Evolutionary conservation across 1,140 invertebrate genomes (phyloP), one percentile per base, ranked within the genome.

Genomic region (Copidosoma floridanum): DNA sequence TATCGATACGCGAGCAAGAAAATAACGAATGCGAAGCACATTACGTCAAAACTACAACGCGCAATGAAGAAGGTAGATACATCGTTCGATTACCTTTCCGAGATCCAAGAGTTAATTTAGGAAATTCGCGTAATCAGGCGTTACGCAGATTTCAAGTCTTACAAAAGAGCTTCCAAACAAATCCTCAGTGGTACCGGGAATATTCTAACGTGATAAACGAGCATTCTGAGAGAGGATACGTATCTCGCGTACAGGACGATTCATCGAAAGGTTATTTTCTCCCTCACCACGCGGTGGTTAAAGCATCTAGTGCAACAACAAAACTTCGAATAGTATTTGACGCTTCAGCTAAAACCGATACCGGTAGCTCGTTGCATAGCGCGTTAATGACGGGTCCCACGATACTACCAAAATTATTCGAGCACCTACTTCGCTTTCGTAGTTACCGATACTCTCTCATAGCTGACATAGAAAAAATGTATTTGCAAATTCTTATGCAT

Each of bases 251-350:
- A 35, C 6, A 6, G 12, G 12, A 35, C 32, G 32, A 35, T 6
- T 35, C 12, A 12, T 6, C 32, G 32, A 7, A 35, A 6, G 5
- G 62, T 44, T 6, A 55, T 57, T 80, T 77, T 67, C 18, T 46
- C 8, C 43, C 43, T 24, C 43, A 46, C 20, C 43, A 46, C 43
- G 20, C 43, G 8, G 20, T 46, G 3, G 11, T 46, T 5, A 46
- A 46, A n/a, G 18, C 14, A n/a, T 6, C 11, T 4, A n/a, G 6
- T n/a, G 18, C 40, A 6, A 46, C 43, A 4, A 46, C 43, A 4
- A 46, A 46, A 46, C 5, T 46, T 23, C 18, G 18, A 20, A 14
- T 46, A 20, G 43, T 46, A 4, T 46, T 46, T 12, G 23, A 48
- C 16, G 46, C 46, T n/a, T 27, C 23, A 10, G 24, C 46, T n/a